Base-by-base conservation (phyloP, 2,113 vertebrate genomes). In the Oceanodroma tethys region DNA sequence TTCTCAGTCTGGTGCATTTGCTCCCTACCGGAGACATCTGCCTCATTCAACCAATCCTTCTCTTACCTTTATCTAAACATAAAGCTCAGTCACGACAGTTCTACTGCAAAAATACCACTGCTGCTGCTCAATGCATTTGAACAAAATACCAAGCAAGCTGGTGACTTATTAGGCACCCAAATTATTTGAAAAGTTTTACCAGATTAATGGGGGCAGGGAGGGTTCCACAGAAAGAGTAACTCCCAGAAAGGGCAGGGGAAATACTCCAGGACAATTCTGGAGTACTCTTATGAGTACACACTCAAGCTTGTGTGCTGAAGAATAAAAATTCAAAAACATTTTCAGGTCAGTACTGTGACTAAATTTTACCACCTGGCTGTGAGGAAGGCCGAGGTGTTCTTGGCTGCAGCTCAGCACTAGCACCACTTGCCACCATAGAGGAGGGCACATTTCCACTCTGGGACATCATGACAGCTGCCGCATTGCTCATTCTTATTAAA, bases 331-430 rank as follows among this genome's bases (percentile, higher is more conserved):
- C 9, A 66, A 48, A 34, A 87, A n/a, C 9, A 11, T 36, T 79
- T 85, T 79, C 78, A 88, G 79, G 40, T 65, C 40, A 81, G 45
- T 23, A 79, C 30, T 66, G 38, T 36, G 63, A 79, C 18, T 66
- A 55, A 43, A 40, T 63, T 52, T 95, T 70, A 95, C 85, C 98
- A 99, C 99, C 99, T 98, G 99, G 98, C 95, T 99, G 99, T 81
- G 98, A 98, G 88, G 98, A 94, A 90, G 99, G 99, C 94, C 99
- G 99, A 80, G 98, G 98, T 91, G 98, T 96, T 94, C 99, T 99
- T 66, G 99, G 98, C 86, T 99, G 99, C 96, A 99, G 98, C 91
- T 99, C 99, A 97, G 98, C 98, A 97, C 97, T 98, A 96, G 98
- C 97, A 87, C 99, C 98, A 67, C 98, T 97, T 83, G 98, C 97